Evolutionary conservation across 1,140 invertebrate genomes (phyloP), one percentile per base, ranked within the genome.

Genomic region (Galleria mellonella): DNA sequence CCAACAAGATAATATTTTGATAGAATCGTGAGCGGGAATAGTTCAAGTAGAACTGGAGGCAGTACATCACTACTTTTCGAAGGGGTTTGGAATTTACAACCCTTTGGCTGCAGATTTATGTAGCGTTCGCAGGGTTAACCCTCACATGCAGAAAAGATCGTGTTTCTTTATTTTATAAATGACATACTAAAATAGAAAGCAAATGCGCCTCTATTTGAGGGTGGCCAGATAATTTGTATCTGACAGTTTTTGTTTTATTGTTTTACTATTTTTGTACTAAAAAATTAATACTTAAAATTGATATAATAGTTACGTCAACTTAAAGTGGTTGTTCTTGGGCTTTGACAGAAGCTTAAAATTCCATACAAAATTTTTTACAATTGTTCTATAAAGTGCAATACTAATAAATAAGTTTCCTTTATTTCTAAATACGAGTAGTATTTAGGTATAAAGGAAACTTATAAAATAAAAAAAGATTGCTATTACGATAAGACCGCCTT

Each of bases 141-240:
- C 70, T 58, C 66, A 62, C 66, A 73, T 73, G 72, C 73, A 74
- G 71, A 72, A 71, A 67, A 72, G 73, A 76, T 79, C 72, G 60
- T 43, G 63, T 79, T 83, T 76, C 72, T 75, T 77, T 64, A 60
- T 64, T 76, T 75, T 77, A 77, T 76, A 75, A 77, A 77, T 79
- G 63, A 66, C 58, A 44, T 45, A 49, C 66, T 30, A 58, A 78
- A 78, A 75, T 77, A 75, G 64, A 23, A 23, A 23, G 17, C 17
- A 23, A 23, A 23, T 70, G 47, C 17, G 43, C 41, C 9, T n/a
- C n/a, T 37, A 37, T 37, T 37, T 37, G 14, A 13, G 17, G 17
- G 35, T 17, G 35, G 3, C 5, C 35, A 17, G 35, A 37, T 37
- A 17, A 37, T 13, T 37, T 37, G 10, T 17, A 7, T 1, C 13